These are phyloP conservation scores for Drosophila neocordata DNA, from an alignment of 1,140 invertebrate species.

Conservation along the genomic window DNA sequence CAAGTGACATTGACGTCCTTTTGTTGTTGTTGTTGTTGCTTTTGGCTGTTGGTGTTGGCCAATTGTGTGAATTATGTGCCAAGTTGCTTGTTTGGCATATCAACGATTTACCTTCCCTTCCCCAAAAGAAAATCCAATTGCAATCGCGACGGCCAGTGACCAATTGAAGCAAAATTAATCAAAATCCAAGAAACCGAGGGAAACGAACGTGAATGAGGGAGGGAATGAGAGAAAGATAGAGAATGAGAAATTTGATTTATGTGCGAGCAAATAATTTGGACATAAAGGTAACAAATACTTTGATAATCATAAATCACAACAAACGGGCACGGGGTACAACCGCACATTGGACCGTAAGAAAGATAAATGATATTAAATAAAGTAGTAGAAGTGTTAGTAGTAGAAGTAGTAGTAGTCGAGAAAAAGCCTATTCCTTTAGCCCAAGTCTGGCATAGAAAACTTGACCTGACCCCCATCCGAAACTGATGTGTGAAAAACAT, in stretches of 20 bases:
- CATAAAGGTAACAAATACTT: slow-evolving; percentile 81
- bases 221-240: neutral
- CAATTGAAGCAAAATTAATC: slow-evolving; percentile 77
- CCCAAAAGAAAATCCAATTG: slow-evolving; percentile 30
- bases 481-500: slow-evolving; percentile 72
- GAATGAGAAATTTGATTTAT: slow-evolving; percentile 70
- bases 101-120: slow-evolving; percentile 25
- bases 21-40: slow-evolving; percentile 20
- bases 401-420: neutral
- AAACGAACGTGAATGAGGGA: neutral
- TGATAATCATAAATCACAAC: slow-evolving; percentile 81
- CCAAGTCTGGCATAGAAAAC: neutral
- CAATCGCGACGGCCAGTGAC: slow-evolving; percentile 47
- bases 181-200: slow-evolving; percentile 47
- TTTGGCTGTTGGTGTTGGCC: slow-evolving; percentile 40
- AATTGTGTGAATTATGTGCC: slow-evolving; percentile 66
- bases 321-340: slow-evolving; percentile 36
- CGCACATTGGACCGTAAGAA: slow-evolving; percentile 71
- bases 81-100: slow-evolving; percentile 55
- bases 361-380: slow-evolving; percentile 81
- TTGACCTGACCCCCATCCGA: slow-evolving; percentile 7
- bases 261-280: slow-evolving; percentile 76
- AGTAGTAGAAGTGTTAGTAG: slow-evolving; percentile 35
- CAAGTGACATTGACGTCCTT: neutral
- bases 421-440: neutral